These are phyloP conservation scores for Podarcis siculus DNA, from an alignment of 2,797 vertebrate species.

Conservation along the genomic window DNA sequence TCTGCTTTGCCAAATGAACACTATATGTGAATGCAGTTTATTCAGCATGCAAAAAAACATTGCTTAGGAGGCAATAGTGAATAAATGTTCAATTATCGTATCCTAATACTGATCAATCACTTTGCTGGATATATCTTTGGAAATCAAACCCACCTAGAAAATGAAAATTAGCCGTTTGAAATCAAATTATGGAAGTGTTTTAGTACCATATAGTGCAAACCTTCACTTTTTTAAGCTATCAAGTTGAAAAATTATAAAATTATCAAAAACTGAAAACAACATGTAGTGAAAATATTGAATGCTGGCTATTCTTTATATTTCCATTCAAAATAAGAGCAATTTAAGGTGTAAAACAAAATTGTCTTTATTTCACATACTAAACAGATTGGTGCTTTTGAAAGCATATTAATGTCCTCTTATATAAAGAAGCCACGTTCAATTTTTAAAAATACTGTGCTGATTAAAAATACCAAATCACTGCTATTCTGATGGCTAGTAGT, in stretches of 20 bases:
- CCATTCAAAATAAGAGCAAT: not conserved
- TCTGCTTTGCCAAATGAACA: not conserved
- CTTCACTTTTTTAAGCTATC: not conserved
- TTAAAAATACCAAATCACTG: too few relatives aligned
- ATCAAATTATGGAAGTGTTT: not conserved
- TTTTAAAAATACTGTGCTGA: too few relatives aligned
- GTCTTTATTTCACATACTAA: not conserved
- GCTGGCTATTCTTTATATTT: slow-evolving; percentile 2
- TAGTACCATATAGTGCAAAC: not conserved
- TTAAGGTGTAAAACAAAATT: not conserved
- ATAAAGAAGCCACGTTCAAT: not conserved
- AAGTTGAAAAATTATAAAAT: not conserved
- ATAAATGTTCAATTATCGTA: not conserved
- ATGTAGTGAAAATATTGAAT: not conserved
- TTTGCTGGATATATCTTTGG: not conserved
- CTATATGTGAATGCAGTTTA: not conserved
- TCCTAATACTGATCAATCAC: not conserved
- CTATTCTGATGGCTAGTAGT: slow-evolving; percentile 42
- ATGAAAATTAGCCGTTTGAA: not conserved
- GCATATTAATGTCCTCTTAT: not conserved
- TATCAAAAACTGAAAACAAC: not conserved
- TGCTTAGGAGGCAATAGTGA: slow-evolving; percentile 52
- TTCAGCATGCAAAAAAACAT: not conserved
- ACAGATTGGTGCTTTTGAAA: not conserved
- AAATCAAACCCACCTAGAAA: not conserved